A percentile compares a stretch with the other conserved stretches of the same genome.
phyloP scores from a whole-genome alignment of 2,113 vertebrate genomes.

The Tinamus guttatus region DNA sequence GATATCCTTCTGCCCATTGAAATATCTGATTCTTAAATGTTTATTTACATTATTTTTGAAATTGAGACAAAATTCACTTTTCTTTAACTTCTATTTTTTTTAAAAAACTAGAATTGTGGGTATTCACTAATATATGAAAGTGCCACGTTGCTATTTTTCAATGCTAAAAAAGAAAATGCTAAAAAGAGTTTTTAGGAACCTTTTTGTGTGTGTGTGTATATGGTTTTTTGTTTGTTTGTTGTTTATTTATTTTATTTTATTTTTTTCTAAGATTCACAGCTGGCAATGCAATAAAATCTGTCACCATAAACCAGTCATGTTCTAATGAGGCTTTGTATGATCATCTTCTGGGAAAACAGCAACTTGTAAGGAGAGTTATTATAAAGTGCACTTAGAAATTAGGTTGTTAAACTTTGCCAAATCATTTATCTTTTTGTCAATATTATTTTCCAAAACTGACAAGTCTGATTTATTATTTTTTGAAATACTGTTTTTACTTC shows the following conservation, averaged over 20 bases:
- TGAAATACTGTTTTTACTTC: constrained; percentile 69
- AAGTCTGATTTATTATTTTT: constrained; percentile 68
- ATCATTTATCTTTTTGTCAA: constrained; percentile 57
- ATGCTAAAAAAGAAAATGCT: constrained; percentile 75
- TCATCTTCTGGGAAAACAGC: constrained; percentile 70
- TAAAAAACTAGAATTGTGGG: constrained; percentile 73
- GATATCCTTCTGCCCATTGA: constrained; percentile 75
- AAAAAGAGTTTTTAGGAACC: constrained; percentile 77
- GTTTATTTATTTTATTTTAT: constrained; percentile 48
- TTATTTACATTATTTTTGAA: constrained; percentile 82
- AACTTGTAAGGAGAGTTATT: constrained; percentile 71
- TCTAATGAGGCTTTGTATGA: constrained; percentile 74
- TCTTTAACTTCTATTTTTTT: constrained; percentile 82
- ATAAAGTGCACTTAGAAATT: constrained; percentile 87
- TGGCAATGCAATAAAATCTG: constrained; percentile 80
- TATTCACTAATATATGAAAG: constrained; percentile 76
- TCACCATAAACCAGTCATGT: constrained; percentile 70
- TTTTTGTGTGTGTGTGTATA: constrained; percentile 35
- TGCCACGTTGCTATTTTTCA: constrained; percentile 81
- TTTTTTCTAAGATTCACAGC: constrained; percentile 74
- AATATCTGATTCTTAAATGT: constrained; percentile 75
- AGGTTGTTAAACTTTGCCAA: constrained; percentile 76
- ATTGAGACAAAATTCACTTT: constrained; percentile 75
- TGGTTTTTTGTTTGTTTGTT: background rate
- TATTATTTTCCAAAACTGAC: constrained; percentile 66